Evolutionary conservation across 2,797 vertebrate genomes (phyloP).

Genomic region (Platalea minor): DNA sequence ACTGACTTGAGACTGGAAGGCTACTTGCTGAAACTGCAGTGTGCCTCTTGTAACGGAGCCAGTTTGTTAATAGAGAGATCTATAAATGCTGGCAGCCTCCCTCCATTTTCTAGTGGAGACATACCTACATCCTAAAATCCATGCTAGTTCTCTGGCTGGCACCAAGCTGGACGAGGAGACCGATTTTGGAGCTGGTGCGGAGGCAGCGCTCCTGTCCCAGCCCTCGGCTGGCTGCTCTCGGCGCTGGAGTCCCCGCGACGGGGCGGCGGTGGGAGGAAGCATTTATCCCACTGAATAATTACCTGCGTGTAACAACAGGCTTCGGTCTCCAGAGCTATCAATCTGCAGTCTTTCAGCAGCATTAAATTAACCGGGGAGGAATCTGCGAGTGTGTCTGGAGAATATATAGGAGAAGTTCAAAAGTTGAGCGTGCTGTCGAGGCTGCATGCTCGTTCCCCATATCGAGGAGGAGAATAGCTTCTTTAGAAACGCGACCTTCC

Average conservation of each 20-base stretch:
- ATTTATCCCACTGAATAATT: background rate
- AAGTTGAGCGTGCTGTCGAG: background rate
- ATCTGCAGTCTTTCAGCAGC: constrained; percentile 10
- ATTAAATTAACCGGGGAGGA: constrained; percentile 21
- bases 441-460: background rate
- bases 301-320: background rate
- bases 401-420: constrained; percentile 38
- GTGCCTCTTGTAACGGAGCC: background rate
- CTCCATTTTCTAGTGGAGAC: background rate
- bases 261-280: background rate
- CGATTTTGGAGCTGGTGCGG: background rate
- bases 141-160: background rate
- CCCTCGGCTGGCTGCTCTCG: fast-evolving
- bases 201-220: background rate
- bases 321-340: background rate
- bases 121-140: background rate
- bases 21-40: background rate
- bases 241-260: fast-evolving
- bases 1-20: background rate
- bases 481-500: background rate
- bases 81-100: background rate
- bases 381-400: background rate
- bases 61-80: constrained; percentile 14
- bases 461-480: background rate
- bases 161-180: background rate